A percentile compares a stretch with the other conserved stretches of the same genome.
Conservation (phyloP, 2,888 invertebrate species). For the Acanthoscelides obtectus region DNA sequence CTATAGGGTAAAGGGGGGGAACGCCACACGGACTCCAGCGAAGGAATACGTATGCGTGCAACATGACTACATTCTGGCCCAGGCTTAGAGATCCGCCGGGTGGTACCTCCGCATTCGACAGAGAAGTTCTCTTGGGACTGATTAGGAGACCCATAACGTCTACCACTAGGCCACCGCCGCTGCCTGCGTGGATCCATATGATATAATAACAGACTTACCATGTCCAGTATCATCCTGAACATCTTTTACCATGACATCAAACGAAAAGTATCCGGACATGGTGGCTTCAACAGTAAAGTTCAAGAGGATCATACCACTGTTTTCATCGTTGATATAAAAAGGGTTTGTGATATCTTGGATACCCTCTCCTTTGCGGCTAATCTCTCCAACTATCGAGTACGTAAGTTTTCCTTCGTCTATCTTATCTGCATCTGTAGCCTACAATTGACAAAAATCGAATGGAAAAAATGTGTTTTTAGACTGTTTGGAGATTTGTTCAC, state of each 20-base stretch:
- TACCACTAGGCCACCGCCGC: too few species aligned
- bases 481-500: too few species aligned
- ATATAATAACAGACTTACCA: slow-evolving; percentile 24
- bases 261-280: slow-evolving; percentile 61
- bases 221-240: slow-evolving; percentile 18
- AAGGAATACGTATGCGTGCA: too few species aligned
- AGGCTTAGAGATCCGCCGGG: too few species aligned
- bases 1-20: too few species aligned
- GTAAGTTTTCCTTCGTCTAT: slow-evolving; percentile 28
- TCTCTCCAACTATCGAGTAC: slow-evolving; percentile 27
- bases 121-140: too few species aligned
- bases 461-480: too few species aligned
- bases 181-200: too few species aligned
- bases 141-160: too few species aligned
- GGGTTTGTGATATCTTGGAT: slow-evolving; percentile 27
- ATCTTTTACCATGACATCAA: slow-evolving; percentile 54
- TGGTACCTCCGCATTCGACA: too few species aligned
- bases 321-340: slow-evolving; percentile 18
- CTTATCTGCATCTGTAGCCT: slow-evolving; percentile 54
- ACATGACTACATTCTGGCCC: too few species aligned
- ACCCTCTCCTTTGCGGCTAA: slow-evolving; percentile 17
- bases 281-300: slow-evolving; percentile 51
- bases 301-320: slow-evolving; percentile 49
- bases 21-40: too few species aligned
- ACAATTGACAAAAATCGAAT: not conserved